These are phyloP conservation scores for Hydractinia echinata DNA, from an alignment of 30 jellyfish, hydroid and myxozoan genomes.

Conservation along the genomic window DNA sequence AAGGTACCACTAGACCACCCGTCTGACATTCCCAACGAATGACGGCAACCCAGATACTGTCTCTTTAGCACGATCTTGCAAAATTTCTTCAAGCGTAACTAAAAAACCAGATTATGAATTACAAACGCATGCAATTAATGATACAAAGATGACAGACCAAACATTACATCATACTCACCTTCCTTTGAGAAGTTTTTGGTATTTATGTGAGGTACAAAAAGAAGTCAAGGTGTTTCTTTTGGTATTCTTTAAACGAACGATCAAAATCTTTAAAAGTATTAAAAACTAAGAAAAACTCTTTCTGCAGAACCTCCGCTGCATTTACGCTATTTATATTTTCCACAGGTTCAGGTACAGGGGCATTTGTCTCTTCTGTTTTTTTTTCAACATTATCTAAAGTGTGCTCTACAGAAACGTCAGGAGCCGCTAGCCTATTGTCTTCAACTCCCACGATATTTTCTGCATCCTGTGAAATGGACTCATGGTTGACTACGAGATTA, in stretches of 20 bases:
- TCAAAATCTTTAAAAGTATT: not conserved
- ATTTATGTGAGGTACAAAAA: constrained; percentile 11
- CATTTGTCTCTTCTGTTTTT: too few relatives aligned
- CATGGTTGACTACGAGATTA: too few relatives aligned
- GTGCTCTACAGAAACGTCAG: too few relatives aligned
- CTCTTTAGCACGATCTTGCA: constrained; percentile 6
- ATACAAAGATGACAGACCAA: not conserved
- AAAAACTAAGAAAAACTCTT: not conserved
- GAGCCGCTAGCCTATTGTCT: too few relatives aligned
- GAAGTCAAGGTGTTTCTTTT: constrained; percentile 13
- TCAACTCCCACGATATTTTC: too few relatives aligned
- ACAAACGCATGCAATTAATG: not conserved
- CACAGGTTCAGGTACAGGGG: too few relatives aligned
- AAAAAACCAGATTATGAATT: not conserved
- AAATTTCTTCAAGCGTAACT: constrained; percentile 28
- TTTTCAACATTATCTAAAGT: too few relatives aligned
- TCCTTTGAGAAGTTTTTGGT: constrained; percentile 22
- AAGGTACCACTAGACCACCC: constrained; percentile 23
- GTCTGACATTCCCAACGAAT: constrained; percentile 31
- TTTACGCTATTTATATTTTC: too few relatives aligned
- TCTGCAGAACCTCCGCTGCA: too few relatives aligned
- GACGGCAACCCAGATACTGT: constrained; percentile 24
- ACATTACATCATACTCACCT: not conserved
- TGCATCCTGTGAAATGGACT: too few relatives aligned
- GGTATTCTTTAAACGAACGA: constrained; percentile 9